A percentile compares a stretch with the other conserved stretches of the same genome.
Evolutionary conservation across 1,140 invertebrate genomes (phyloP).

Genomic region (Babylonia areolata): DNA sequence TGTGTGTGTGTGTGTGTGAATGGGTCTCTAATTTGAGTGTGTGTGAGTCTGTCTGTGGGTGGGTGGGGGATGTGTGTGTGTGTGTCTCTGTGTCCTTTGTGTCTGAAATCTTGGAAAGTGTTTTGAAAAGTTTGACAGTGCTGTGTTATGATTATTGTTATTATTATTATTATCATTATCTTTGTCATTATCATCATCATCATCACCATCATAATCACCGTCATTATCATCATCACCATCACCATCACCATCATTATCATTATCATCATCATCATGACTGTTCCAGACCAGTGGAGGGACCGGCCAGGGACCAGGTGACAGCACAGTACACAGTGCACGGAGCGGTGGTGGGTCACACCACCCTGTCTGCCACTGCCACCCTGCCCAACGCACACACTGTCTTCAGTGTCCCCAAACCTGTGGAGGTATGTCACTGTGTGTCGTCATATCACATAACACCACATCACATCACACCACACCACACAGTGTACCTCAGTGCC

Average conservation of each 20-base stretch:
- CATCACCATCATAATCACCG: no score
- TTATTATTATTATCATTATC: no score
- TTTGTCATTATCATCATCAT: no score
- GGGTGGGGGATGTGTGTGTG: not conserved
- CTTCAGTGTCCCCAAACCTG: conserved; percentile 68
- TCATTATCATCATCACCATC: no score
- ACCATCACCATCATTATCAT: no score
- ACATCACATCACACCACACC: conserved; percentile 66
- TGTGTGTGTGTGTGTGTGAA: not conserved
- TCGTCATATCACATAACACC: no score
- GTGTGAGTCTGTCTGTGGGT: not conserved
- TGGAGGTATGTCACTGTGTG: conserved; percentile 73
- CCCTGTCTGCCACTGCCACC: conserved; percentile 65
- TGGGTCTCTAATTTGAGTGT: not conserved
- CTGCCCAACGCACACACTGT: conserved; percentile 57
- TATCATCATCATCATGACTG: no score
- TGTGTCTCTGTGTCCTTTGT: not conserved
- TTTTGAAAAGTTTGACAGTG: no score
- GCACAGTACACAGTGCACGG: conserved; percentile 71
- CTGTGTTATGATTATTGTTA: no score
- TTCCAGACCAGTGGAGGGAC: conserved; percentile 7
- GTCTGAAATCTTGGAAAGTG: no score
- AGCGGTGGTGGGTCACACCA: conserved; percentile 71
- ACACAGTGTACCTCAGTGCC: conserved; percentile 71
- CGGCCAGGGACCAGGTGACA: conserved; percentile 58